Evolutionary conservation across 2,888 invertebrate genomes (phyloP).

Genomic region (Hartigia nigra): DNA sequence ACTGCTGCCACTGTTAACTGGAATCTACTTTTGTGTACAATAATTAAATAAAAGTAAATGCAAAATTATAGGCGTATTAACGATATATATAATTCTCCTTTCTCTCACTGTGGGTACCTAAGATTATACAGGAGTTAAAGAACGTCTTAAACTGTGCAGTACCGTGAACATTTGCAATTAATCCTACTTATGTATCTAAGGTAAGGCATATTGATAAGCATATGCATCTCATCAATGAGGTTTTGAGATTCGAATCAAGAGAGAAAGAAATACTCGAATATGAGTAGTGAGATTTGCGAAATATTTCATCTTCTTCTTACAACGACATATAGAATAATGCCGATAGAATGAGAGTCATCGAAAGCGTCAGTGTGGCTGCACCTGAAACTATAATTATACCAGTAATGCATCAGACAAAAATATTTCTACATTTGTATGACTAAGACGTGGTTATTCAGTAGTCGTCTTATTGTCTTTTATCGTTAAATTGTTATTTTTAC

Average conservation of each 20-base stretch:
- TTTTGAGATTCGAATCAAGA: background rate
- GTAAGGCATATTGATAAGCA: background rate
- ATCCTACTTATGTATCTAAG: background rate
- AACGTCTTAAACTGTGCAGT: background rate
- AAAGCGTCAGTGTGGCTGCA: background rate
- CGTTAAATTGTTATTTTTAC: constrained; percentile 4
- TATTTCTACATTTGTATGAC: background rate
- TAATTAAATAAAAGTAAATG: background rate
- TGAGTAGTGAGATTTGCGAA: background rate
- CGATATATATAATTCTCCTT: background rate
- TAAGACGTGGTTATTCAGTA: background rate
- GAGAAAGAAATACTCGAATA: background rate
- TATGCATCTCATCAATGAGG: background rate
- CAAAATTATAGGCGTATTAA: background rate
- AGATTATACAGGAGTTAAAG: background rate
- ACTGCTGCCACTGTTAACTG: background rate
- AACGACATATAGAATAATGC: background rate
- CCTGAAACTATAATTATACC: background rate
- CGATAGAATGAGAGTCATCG: background rate
- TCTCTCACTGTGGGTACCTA: background rate
- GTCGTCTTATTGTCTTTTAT: background rate
- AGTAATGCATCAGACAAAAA: background rate
- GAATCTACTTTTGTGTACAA: background rate
- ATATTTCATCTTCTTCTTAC: background rate
- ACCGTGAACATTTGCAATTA: background rate